Base-by-base conservation (phyloP, 2,797 vertebrate genomes). In the Microhierax caerulescens region DNA sequence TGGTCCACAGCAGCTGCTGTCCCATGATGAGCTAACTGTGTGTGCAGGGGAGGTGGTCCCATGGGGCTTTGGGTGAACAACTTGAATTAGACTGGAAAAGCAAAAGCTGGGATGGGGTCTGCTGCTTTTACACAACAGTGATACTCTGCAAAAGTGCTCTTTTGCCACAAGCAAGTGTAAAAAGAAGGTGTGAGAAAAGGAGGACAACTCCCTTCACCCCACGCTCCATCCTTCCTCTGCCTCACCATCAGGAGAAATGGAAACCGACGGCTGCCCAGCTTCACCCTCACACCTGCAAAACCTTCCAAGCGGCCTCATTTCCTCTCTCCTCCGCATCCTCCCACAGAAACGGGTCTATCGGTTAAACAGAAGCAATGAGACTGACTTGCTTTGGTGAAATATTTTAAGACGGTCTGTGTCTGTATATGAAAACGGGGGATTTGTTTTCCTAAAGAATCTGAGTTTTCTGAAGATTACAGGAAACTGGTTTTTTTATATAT, bases 301-400 rank as follows among this genome's bases (percentile, higher is more conserved):
- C 19, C 64, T 89, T 85, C 89, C 72, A 32, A n/a, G 27, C 23
- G 48, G 73, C 93, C 91, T 95, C 93, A 91, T 90, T 92, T 95
- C 89, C 92, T 94, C 82, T 76, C 95, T 96, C 95, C 85, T 96
- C 83, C 34, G 1, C 85, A 88, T 88, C 88, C 89, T 95, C 79
- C 94, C 75, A 85, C 87, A 78, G 65, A 94, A 85, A 36, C 4
- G 54, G 45, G 43, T 73, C 70, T 96, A 81, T 94, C 75, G 94
- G n/a, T 90, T 93, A 89, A 94, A 89, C 87, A 96, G 95, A 92
- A 80, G 27, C 27, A 78, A 74, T 0, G 2, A 39, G 41, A 43
- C 54, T 36, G 57, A 12, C 37, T 65, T 76, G 36, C 67, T 61
- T 37, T 27, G 4, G 18, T 36, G 30, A 78, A 84, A 41, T 54